Percentiles rank a stretch among this genome's conserved stretches.
These are phyloP conservation scores for Dendrolimus houi DNA, from an alignment of 2,888 invertebrate species.

Conservation along the genomic window DNA sequence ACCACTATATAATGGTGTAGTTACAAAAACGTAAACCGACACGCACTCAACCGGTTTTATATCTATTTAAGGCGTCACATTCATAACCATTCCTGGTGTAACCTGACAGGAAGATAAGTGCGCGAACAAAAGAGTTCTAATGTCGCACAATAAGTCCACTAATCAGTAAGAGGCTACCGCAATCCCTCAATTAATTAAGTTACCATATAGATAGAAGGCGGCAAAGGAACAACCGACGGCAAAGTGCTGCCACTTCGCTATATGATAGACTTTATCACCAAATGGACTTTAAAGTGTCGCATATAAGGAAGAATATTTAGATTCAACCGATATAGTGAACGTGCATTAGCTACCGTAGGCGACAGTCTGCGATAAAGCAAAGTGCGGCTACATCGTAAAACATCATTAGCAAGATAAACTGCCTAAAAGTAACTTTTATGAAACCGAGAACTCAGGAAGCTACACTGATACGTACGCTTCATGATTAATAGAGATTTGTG, in stretches of 20 bases:
- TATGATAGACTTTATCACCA: slow-evolving; percentile 9
- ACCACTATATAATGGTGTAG: too few species aligned
- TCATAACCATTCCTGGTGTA: slow-evolving; percentile 12
- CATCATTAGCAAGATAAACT: slow-evolving; percentile 72
- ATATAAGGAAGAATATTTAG: slow-evolving; percentile 25
- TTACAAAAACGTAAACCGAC: too few species aligned
- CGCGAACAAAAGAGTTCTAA: slow-evolving; percentile 48
- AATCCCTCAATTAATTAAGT: slow-evolving; percentile 67
- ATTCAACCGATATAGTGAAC: slow-evolving; percentile 15
- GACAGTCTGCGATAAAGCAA: slow-evolving; percentile 51
- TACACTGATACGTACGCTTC: slow-evolving; percentile 31
- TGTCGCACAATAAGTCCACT: slow-evolving; percentile 51
- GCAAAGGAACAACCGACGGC: slow-evolving; percentile 46
- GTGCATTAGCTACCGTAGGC: slow-evolving; percentile 61
- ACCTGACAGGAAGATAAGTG: slow-evolving; percentile 37
- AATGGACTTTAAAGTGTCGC: slow-evolving; percentile 22
- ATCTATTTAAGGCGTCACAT: slow-evolving; percentile 6
- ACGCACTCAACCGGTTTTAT: not conserved
- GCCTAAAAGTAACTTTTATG: slow-evolving; percentile 56
- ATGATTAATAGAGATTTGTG: slow-evolving; percentile 31
- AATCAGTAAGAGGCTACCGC: slow-evolving; percentile 51
- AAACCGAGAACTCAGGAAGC: slow-evolving; percentile 47
- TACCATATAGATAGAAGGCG: slow-evolving; percentile 55
- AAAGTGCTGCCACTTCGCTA: slow-evolving; percentile 32
- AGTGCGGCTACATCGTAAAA: slow-evolving; percentile 62